Conservation (phyloP, 2,888 invertebrate species). For the Xestia rhomboidea region DNA sequence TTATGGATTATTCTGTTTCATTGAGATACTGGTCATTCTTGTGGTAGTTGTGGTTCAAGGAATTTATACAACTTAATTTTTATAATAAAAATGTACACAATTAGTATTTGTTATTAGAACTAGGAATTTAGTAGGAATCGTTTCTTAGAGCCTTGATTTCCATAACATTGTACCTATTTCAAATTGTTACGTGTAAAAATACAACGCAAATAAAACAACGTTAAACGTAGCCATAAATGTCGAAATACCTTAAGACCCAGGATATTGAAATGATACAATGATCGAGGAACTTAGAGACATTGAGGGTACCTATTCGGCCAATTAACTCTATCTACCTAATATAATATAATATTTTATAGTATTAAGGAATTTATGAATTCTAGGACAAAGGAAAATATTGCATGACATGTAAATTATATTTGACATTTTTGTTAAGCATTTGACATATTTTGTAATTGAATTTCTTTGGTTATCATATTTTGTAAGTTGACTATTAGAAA, state of each 20-base stretch:
- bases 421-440: no score
- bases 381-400: no score
- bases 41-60: conserved; percentile 10
- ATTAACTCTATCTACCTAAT: neutral
- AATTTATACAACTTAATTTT: conserved; percentile 41
- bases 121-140: conserved; percentile 1
- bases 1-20: conserved; percentile 51
- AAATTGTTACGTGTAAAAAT: neutral
- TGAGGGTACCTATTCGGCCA: neutral
- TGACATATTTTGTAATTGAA: no score
- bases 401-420: no score
- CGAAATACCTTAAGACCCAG: neutral
- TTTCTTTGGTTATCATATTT: no score
- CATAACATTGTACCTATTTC: neutral
- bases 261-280: neutral
- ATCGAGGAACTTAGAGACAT: neutral
- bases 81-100: conserved; percentile 25
- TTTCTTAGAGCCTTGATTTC: conserved; percentile 4
- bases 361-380: no score
- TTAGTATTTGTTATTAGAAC: conserved; percentile 18
- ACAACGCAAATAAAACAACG: neutral
- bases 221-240: neutral
- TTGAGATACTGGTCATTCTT: conserved; percentile 31
- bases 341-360: no score
- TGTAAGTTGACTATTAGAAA: no score